Percentiles rank a stretch among this genome's conserved stretches.
Conservation (phyloP, 2,797 vertebrate genomes). For the Pangasius mekongensis region DNA sequence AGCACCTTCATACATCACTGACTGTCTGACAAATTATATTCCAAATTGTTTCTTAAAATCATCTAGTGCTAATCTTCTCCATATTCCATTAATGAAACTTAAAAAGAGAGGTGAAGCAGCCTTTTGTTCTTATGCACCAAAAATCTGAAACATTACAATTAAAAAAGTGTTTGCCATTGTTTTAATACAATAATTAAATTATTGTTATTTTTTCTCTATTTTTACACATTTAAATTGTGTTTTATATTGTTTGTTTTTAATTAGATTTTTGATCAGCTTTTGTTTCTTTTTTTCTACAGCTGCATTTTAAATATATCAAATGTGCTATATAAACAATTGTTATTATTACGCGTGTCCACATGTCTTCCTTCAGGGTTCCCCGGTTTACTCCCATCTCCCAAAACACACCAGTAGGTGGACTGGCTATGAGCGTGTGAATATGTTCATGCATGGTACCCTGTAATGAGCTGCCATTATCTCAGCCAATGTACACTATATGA, state of each 20-base stretch:
- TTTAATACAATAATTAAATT: background rate
- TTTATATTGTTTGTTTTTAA: background rate
- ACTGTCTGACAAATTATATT: background rate
- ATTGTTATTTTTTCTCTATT: background rate
- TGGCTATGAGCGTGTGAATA: background rate
- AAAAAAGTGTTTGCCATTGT: background rate
- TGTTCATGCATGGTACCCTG: background rate
- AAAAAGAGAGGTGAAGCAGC: background rate
- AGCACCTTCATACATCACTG: background rate
- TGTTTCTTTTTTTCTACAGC: background rate
- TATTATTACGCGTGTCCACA: background rate
- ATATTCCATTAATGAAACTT: background rate
- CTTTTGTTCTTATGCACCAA: background rate
- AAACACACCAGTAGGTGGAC: background rate
- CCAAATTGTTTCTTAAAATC: background rate
- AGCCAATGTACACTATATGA: background rate
- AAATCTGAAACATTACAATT: background rate
- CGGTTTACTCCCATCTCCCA: background rate
- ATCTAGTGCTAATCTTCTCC: background rate
- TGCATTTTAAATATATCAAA: background rate
- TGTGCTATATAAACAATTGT: background rate
- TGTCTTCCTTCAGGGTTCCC: background rate
- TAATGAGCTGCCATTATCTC: background rate
- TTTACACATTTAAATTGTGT: background rate
- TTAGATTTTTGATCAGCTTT: background rate